These are phyloP conservation scores for Rhea pennata DNA, from an alignment of 2,113 vertebrate species.

Conservation along the genomic window DNA sequence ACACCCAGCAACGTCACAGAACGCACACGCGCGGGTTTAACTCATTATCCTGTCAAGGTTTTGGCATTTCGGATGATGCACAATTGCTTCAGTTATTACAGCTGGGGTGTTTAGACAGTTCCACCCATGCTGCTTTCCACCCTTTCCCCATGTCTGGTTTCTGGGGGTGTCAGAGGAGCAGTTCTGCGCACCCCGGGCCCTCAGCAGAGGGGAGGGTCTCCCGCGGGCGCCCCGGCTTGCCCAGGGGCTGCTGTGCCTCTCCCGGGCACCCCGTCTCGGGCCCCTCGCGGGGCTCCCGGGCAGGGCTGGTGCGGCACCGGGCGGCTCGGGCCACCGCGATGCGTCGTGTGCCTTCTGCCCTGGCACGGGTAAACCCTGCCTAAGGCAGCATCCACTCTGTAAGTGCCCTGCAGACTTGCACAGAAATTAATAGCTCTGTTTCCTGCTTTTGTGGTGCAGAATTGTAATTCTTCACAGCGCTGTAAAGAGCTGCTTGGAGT, in stretches of 20 bases:
- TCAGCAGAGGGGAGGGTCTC: accelerated
- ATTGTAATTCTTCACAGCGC: constrained; percentile 34
- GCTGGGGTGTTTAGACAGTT: constrained; percentile 66
- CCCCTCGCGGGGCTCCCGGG: accelerated
- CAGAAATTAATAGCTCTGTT: constrained; percentile 49
- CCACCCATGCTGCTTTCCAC: constrained; percentile 37
- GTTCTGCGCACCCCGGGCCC: background rate
- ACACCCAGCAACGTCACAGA: constrained; percentile 23
- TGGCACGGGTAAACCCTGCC: background rate
- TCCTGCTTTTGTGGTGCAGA: constrained; percentile 49
- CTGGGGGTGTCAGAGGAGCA: constrained; percentile 23
- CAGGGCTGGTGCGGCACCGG: background rate
- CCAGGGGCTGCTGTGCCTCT: accelerated
- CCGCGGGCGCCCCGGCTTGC: background rate
- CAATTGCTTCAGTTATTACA: constrained; percentile 69
- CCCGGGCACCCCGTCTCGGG: accelerated
- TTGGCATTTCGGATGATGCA: constrained; percentile 63
- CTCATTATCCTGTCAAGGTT: constrained; percentile 67
- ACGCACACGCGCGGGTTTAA: constrained; percentile 52
- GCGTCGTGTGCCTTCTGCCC: background rate
- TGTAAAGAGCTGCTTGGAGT: background rate
- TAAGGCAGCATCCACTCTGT: background rate
- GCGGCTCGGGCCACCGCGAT: background rate
- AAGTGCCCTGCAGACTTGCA: background rate
- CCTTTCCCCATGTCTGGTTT: background rate